Conservation (phyloP, 2,797 vertebrate species). For the Helarctos malayanus region DNA sequence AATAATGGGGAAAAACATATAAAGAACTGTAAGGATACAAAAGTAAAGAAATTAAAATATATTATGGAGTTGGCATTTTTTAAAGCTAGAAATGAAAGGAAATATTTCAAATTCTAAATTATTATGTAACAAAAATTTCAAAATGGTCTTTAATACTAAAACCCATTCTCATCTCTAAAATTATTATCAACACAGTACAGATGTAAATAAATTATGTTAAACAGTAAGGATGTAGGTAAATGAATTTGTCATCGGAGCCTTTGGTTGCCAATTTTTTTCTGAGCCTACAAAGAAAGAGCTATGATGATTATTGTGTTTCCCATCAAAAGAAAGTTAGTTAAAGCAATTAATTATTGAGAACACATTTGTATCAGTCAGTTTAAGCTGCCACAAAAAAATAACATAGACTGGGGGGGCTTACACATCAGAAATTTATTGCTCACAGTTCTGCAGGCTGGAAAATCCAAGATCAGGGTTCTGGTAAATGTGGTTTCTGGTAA, state of each 20-base stretch:
- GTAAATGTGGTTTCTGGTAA: neutral
- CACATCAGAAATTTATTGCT: neutral
- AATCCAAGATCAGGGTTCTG: neutral
- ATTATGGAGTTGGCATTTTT: neutral
- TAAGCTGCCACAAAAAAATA: neutral
- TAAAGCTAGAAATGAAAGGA: neutral
- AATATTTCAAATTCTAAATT: neutral
- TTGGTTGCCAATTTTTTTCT: neutral
- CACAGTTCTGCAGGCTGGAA: neutral
- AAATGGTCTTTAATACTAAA: neutral
- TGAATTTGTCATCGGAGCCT: neutral
- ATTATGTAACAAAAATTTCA: neutral
- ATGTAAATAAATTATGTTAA: neutral
- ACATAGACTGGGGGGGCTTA: neutral
- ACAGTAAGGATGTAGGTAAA: neutral
- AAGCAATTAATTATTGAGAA: constrained; percentile 17
- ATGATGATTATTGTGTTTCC: neutral
- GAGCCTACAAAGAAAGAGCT: neutral
- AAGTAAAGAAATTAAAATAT: neutral
- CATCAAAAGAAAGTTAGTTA: neutral
- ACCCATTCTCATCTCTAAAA: neutral
- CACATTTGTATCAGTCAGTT: neutral
- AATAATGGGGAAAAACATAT: neutral
- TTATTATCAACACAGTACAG: neutral
- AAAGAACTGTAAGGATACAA: neutral